Base-by-base conservation (phyloP, 2,888 invertebrate genomes). In the Catocala nupta region DNA sequence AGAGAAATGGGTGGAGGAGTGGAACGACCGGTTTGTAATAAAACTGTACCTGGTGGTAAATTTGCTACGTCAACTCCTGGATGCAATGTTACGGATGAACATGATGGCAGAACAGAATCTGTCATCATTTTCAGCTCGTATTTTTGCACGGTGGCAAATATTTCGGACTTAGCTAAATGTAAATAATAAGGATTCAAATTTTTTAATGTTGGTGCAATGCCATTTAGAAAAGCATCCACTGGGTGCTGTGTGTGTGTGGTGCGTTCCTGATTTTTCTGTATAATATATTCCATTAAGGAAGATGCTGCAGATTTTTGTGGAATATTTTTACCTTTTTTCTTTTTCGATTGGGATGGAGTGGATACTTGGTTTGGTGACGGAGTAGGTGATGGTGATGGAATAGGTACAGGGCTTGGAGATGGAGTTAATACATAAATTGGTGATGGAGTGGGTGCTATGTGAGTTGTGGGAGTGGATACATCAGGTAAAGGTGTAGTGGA, bases 161-260 rank as follows among this genome's bases (percentile, higher is more conserved):
- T 63, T 63, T 68, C 59, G 39, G 65, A 55, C 59, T 68, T 55
- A 47, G 55, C 55, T 33, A 57, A 50, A 60, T 39, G 1, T 39
- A 39, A 39, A 3, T 39, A 39, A 65, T 71, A 71, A 68, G 65
- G 65, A 71, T 71, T 65, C 65, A 68, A 70, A 68, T 65, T 68
- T 63, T 71, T 68, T 34, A 68, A 63, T 71, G 71, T 71, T 64
- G 68, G 71, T 68, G 71, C 71, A 65, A 55, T 55, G 45, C 70
- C 64, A 70, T 70, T 70, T 65, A 70, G 67, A 70, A 70, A 70
- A 70, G 70, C 70, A 66, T 70, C 56, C 55, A 67, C 64, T 63
- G 67, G 64, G 67, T 70, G 70, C 70, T 65, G 53, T 68, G 36
- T 36, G 36, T 36, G 70, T 65, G 68, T 59, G 6, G 4, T 3